These are phyloP conservation scores for Augochlora pura DNA, from an alignment of 1,140 invertebrate species.

Conservation along the genomic window DNA sequence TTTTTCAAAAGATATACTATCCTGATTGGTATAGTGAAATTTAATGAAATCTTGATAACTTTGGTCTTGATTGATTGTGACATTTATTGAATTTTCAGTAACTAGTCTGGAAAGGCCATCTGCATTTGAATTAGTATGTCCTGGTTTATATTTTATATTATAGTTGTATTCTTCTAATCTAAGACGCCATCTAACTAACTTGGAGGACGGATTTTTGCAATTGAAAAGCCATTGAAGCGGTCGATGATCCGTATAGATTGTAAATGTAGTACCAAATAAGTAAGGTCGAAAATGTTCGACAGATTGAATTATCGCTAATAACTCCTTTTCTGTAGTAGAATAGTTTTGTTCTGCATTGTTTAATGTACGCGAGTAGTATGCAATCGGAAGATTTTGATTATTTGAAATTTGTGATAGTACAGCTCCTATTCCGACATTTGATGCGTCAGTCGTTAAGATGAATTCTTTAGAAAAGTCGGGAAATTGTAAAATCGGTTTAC, in stretches of 20 bases:
- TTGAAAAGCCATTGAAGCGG: background rate
- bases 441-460: no score
- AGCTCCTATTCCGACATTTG: no score
- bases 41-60: constrained; percentile 16
- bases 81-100: background rate
- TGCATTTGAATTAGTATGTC: background rate
- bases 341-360: background rate
- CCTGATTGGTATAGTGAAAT: constrained; percentile 12
- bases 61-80: background rate
- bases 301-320: no score
- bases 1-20: background rate
- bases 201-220: background rate
- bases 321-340: no score
- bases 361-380: background rate
- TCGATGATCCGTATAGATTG: background rate
- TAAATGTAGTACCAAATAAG: no score
- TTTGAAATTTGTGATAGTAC: no score
- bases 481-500: background rate
- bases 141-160: constrained; percentile 8
- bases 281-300: no score
- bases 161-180: background rate
- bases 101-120: background rate
- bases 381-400: background rate
- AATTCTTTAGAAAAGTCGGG: no score
- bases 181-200: background rate